Evolutionary conservation across 2,113 vertebrate genomes (phyloP).

Genomic region (Neofelis nebulosa): DNA sequence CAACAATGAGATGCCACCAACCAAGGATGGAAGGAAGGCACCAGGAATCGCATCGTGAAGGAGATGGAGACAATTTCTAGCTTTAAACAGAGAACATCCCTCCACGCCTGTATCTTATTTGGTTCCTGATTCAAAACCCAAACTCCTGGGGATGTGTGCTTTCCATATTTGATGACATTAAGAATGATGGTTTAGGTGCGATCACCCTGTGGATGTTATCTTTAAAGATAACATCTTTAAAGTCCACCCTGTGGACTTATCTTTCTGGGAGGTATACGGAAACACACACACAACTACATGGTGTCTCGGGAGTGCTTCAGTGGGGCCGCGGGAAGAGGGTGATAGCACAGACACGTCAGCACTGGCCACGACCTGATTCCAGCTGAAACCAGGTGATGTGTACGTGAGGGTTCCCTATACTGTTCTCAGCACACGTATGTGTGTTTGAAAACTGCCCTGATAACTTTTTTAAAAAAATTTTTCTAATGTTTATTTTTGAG

Average conservation of each 20-base stretch:
- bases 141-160: not conserved
- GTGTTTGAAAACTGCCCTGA: not conserved
- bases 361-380: accelerated
- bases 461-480: not conserved
- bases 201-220: not conserved
- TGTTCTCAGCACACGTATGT: no score
- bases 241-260: no score
- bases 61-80: not conserved
- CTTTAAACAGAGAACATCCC: not conserved
- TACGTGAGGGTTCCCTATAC: accelerated
- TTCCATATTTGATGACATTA: not conserved
- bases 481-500: no score
- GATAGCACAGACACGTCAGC: accelerated
- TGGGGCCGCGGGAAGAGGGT: not conserved
- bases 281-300: not conserved
- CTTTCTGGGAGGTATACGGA: not conserved
- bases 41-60: not conserved
- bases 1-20: not conserved
- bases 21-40: not conserved
- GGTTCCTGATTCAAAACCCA: not conserved
- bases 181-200: not conserved
- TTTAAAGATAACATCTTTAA: no score
- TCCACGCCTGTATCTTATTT: not conserved
- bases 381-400: not conserved
- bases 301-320: not conserved